phyloP scores from a whole-genome alignment of 2,888 invertebrate genomes.

The Epirrhoe alternata region DNA sequence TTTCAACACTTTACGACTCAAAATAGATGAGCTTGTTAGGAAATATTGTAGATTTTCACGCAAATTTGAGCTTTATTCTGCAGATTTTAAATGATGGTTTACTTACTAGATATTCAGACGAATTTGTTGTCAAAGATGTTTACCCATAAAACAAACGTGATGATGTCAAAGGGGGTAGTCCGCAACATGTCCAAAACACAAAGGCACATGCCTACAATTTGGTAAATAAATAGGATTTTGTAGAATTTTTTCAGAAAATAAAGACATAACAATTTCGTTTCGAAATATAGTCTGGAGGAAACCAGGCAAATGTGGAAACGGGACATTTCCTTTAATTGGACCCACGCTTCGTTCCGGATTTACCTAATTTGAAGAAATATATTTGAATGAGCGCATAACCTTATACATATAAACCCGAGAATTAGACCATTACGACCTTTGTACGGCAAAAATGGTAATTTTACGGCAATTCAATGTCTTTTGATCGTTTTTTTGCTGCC shows the following conservation, averaged over 20 bases:
- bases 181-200: too few relatives aligned
- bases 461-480: neutral
- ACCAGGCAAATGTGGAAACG: conserved; percentile 16
- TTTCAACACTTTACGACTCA: conserved; percentile 3
- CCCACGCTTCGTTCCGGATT: conserved; percentile 23
- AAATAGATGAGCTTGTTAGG: conserved; percentile 4
- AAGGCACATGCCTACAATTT: too few relatives aligned
- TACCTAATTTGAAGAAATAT: conserved; percentile 27
- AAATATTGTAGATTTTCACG: conserved; percentile 5
- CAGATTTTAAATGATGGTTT: neutral
- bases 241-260: neutral
- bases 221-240: too few relatives aligned
- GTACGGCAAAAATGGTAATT: neutral
- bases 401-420: conserved; percentile 5
- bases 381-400: conserved; percentile 18
- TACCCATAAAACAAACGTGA: too few relatives aligned
- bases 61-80: conserved; percentile 11
- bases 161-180: too few relatives aligned
- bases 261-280: conserved; percentile 9
- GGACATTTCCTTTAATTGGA: conserved; percentile 29
- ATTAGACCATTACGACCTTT: conserved; percentile 4
- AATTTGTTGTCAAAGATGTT: too few relatives aligned
- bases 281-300: conserved; percentile 15
- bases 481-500: neutral
- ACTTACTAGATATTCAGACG: neutral